Evolutionary conservation across 2,888 invertebrate genomes (phyloP), one percentile per base, ranked within the genome.

Genomic region (Ophion obscuratus): DNA sequence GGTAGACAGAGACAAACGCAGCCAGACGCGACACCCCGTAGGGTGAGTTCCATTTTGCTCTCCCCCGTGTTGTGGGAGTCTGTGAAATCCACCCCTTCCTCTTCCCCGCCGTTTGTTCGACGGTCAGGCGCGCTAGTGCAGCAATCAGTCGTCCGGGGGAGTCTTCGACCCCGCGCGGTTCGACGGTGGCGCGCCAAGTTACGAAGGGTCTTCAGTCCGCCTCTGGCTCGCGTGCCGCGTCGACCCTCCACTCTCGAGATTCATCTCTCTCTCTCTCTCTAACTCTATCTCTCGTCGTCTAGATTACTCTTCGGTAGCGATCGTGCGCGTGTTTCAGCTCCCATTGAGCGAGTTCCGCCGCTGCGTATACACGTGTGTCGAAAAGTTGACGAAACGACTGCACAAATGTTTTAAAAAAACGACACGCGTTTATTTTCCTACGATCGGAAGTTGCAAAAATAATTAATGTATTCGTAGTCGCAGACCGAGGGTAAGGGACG

Each of bases 181-280:
- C 82, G 87, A 85, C 81, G 90, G 90, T 88, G 90, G 90, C 90
- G 91, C 90, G 92, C 92, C 92, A 88, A 88, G 90, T 90, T 91
- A 89, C 90, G 88, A 90, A 89, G 89, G 89, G 87, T 85, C 89
- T 62, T 36, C 86, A 93, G 93, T 93, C 86, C 88, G 91, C 90
- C 90, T 90, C 89, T 88, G 90, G 89, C 91, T 89, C 87, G 88
- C 91, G 92, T 87, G 88, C 64, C 88, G 86, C 89, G 87, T 85
- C 87, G 64, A 83, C 82, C 83, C 11, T 61, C 2, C 67, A 57
- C 59, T 70, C 64, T 5, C 11, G 47, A 47, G 61, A 36, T 1
- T 5, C 7, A 36, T 61, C 24, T 64, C 27, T 47, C 2, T 61
- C 11, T 76, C 53, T 44, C 2, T 61, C 11, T 76, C 53, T 44